Evolutionary conservation across 2,888 invertebrate species (phyloP).

Genomic region (Herminia tarsipennalis): DNA sequence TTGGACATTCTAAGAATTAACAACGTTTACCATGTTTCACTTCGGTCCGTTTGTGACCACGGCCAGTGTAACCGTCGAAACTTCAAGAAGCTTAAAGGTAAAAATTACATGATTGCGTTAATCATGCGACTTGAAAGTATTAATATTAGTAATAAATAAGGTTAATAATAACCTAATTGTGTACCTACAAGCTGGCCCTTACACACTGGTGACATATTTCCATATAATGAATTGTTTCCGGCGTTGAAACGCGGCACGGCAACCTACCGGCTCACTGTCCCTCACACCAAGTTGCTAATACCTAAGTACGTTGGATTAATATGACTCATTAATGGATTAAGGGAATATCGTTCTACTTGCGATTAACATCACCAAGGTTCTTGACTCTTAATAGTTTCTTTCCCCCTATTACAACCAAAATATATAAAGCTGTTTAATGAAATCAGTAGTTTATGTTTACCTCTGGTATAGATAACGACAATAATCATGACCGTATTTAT

Average conservation of each 20-base stretch:
- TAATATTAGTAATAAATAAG: neutral
- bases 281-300: conserved; percentile 19
- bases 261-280: conserved; percentile 44
- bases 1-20: no score
- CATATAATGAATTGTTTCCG: conserved; percentile 74
- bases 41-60: no score
- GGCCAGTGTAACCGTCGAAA: no score
- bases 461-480: no score
- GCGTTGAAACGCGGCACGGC: conserved; percentile 59
- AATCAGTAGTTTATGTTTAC: no score
- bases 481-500: no score
- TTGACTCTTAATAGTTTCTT: no score
- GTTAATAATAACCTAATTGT: neutral
- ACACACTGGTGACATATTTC: conserved; percentile 51
- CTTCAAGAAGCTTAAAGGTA: no score
- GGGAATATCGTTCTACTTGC: neutral
- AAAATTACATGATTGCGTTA: no score
- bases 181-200: conserved; percentile 35
- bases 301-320: conserved; percentile 11
- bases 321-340: conserved; percentile 2
- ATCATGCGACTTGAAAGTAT: neutral
- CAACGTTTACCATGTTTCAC: no score
- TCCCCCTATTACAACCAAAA: no score
- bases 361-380: neutral
- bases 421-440: no score